phyloP scores from a whole-genome alignment of 2,888 invertebrate genomes.

The Antheraea yamamai region DNA sequence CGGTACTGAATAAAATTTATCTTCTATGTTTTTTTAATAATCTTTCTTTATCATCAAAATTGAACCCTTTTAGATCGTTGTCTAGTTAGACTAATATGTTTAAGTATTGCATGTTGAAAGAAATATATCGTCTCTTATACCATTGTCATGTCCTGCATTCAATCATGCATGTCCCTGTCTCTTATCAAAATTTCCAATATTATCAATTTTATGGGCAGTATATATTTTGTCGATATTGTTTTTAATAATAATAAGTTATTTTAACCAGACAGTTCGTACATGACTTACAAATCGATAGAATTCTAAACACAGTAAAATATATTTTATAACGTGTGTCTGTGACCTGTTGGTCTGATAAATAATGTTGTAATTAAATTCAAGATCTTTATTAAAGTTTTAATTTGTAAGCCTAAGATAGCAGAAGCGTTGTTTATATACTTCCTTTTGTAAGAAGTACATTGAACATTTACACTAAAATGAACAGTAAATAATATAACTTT shows the following conservation, averaged over 20 bases:
- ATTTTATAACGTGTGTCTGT: background rate
- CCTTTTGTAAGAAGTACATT: background rate
- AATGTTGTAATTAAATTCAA: background rate
- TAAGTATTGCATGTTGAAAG: slow-evolving; percentile 55
- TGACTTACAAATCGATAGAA: background rate
- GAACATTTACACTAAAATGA: background rate
- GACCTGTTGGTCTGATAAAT: background rate
- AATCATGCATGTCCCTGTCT: slow-evolving; percentile 60
- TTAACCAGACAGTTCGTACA: background rate
- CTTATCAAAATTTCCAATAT: slow-evolving; percentile 43
- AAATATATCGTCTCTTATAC: slow-evolving; percentile 40
- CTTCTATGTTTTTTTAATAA: slow-evolving; percentile 44
- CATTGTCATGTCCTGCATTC: slow-evolving; percentile 59
- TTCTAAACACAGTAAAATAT: background rate
- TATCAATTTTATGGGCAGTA: slow-evolving; percentile 38
- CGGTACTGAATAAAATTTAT: slow-evolving; percentile 58
- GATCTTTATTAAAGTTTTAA: background rate
- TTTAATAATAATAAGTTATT: slow-evolving; percentile 24
- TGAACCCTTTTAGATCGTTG: slow-evolving; percentile 37
- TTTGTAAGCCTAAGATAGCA: background rate
- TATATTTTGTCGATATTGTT: slow-evolving; percentile 52
- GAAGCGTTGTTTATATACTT: background rate
- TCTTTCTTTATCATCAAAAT: slow-evolving; percentile 53
- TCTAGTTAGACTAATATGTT: slow-evolving; percentile 34
- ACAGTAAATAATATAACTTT: background rate